phyloP scores from a whole-genome alignment of 2,113 vertebrate genomes.

The Lucifuga dentata region DNA sequence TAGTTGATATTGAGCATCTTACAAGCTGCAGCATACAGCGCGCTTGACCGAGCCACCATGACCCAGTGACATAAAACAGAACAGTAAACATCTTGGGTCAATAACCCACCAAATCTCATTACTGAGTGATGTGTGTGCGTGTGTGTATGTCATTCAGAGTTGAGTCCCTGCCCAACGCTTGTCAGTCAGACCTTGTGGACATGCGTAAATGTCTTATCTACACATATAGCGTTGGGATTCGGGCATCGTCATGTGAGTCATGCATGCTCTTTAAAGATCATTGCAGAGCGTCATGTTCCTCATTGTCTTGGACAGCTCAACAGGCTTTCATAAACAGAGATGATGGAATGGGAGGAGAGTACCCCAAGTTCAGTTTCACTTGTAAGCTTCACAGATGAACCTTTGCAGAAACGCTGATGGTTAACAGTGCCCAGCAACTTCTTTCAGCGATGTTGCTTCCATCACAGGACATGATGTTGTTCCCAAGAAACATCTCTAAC shows the following conservation, averaged over 20 bases:
- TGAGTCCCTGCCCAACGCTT: slow-evolving; percentile 1
- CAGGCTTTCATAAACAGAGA: slow-evolving; percentile 12
- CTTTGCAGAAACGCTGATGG: neutral
- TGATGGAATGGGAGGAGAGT: slow-evolving; percentile 24
- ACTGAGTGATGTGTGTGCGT: slow-evolving; percentile 6
- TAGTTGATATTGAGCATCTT: neutral
- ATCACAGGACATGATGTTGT: neutral
- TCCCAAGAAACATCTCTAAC: too few species aligned
- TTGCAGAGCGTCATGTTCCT: slow-evolving; percentile 12
- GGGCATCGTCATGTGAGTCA: slow-evolving; percentile 15
- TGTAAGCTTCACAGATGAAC: neutral
- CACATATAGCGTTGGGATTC: slow-evolving; percentile 49
- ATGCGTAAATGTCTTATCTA: slow-evolving; percentile 40
- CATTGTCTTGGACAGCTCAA: slow-evolving; percentile 24
- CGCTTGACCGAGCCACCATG: slow-evolving; percentile 1
- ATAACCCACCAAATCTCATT: slow-evolving; percentile 27
- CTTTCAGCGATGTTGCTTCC: neutral
- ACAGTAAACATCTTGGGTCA: neutral
- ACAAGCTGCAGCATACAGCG: neutral
- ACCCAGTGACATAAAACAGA: slow-evolving; percentile 9
- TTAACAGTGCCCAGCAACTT: neutral
- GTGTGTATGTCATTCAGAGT: slow-evolving; percentile 1
- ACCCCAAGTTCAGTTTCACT: too few species aligned
- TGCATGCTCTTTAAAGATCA: slow-evolving; percentile 17
- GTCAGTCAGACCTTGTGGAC: slow-evolving; percentile 11